Evolutionary conservation across 2,888 invertebrate species (phyloP).

Genomic region (Caenorhabditis sp.): DNA sequence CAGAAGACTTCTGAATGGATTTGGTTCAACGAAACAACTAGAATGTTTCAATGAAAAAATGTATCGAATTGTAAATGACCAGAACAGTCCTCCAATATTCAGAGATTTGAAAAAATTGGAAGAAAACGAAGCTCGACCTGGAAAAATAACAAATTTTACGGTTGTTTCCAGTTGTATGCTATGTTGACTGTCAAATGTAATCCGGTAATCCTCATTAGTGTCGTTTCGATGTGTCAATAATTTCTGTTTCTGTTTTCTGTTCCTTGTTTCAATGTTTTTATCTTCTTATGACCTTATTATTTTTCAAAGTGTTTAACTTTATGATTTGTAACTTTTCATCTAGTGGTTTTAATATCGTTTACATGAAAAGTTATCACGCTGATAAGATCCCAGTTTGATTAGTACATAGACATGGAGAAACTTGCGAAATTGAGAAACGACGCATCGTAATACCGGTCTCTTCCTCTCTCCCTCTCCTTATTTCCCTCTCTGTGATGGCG

Average conservation of each 20-base stretch:
- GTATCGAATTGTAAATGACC: too few relatives aligned
- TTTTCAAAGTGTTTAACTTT: too few relatives aligned
- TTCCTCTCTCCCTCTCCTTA: too few relatives aligned
- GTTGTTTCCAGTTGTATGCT: not conserved
- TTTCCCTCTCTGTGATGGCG: constrained; percentile 41
- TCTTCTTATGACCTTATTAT: too few relatives aligned
- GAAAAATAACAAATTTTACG: constrained; percentile 11
- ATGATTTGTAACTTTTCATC: too few relatives aligned
- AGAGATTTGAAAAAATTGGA: too few relatives aligned
- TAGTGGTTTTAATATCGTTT: too few relatives aligned
- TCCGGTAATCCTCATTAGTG: constrained; percentile 29
- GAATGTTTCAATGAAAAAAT: too few relatives aligned
- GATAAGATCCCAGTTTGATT: constrained; percentile 2
- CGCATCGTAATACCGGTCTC: constrained; percentile 54
- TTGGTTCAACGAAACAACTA: not conserved
- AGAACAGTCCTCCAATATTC: too few relatives aligned
- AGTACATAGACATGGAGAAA: constrained; percentile 28
- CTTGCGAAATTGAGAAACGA: constrained; percentile 55
- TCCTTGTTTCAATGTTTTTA: not conserved
- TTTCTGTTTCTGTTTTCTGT: constrained; percentile 16
- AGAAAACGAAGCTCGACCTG: too few relatives aligned
- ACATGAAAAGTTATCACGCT: too few relatives aligned
- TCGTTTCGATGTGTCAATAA: constrained; percentile 17
- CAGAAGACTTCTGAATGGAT: not conserved
- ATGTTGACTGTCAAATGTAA: constrained; percentile 37